Percentiles rank a stretch among this genome's conserved stretches.
Conservation (phyloP, 2,888 invertebrate genomes). For the Dryocosmus kuriphilus region DNA sequence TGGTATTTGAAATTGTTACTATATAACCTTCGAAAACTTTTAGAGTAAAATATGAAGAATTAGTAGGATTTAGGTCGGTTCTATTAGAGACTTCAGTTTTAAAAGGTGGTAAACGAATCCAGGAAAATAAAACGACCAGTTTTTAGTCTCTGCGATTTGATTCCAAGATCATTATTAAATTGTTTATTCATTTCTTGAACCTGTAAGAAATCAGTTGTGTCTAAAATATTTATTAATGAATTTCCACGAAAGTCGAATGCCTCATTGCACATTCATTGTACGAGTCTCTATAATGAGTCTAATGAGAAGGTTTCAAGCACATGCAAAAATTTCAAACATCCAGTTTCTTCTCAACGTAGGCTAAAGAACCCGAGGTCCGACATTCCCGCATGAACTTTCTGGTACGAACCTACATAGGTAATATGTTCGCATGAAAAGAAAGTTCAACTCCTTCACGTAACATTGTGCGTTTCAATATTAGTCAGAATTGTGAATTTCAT, state of each 20-base stretch:
- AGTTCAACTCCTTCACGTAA: constrained; percentile 29
- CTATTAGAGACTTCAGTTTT: too few relatives aligned
- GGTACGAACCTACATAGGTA: constrained; percentile 19
- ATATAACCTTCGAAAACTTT: too few relatives aligned
- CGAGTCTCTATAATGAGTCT: constrained; percentile 13
- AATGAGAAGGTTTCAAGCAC: constrained; percentile 22
- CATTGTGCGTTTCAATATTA: not conserved
- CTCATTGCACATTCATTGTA: not conserved
- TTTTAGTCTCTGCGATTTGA: too few relatives aligned
- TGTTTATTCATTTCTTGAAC: too few relatives aligned
- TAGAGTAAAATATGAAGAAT: too few relatives aligned
- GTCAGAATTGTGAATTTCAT: not conserved
- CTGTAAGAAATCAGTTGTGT: not conserved
- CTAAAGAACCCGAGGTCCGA: constrained; percentile 9
- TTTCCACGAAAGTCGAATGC: constrained; percentile 17
- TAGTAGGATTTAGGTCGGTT: too few relatives aligned
- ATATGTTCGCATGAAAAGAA: constrained; percentile 27
- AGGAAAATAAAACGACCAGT: too few relatives aligned
- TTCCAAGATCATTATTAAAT: too few relatives aligned
- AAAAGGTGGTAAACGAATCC: too few relatives aligned
- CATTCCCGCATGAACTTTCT: constrained; percentile 39
- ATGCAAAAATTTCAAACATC: constrained; percentile 29
- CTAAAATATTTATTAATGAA: not conserved
- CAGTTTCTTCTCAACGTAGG: constrained; percentile 4
- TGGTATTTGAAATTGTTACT: not conserved